phyloP scores from a whole-genome alignment of 2,888 invertebrate genomes.

The Xylota segnis region DNA sequence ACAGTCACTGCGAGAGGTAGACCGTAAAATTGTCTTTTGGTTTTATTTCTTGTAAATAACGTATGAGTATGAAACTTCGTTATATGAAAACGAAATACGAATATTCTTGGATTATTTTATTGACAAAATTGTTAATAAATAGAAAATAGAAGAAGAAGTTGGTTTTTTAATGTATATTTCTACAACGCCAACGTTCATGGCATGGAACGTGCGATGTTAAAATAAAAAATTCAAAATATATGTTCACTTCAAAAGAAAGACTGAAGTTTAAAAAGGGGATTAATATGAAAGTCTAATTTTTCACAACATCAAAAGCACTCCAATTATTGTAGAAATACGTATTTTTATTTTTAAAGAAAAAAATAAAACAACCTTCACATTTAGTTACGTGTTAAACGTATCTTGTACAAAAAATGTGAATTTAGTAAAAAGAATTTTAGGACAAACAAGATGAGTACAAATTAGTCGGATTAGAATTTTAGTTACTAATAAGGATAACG shows the following conservation, averaged over 20 bases:
- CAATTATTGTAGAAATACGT: slow-evolving; percentile 27
- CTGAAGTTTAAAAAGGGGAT: slow-evolving; percentile 27
- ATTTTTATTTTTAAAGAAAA: background rate
- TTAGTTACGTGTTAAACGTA: slow-evolving; percentile 51
- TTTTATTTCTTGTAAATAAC: slow-evolving; percentile 7
- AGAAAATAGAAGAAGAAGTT: background rate
- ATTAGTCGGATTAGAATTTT: slow-evolving; percentile 70
- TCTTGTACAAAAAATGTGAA: slow-evolving; percentile 30
- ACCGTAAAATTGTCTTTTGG: slow-evolving; percentile 50
- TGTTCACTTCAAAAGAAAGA: slow-evolving; percentile 1
- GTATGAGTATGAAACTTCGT: slow-evolving; percentile 13
- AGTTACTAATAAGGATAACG: slow-evolving; percentile 49
- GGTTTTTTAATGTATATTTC: slow-evolving; percentile 10
- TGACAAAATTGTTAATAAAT: slow-evolving; percentile 24
- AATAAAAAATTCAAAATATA: slow-evolving; percentile 9
- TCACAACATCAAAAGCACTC: slow-evolving; percentile 68
- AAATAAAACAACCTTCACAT: slow-evolving; percentile 31
- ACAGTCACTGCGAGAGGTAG: slow-evolving; percentile 45
- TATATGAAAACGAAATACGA: background rate
- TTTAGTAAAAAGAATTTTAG: slow-evolving; percentile 39
- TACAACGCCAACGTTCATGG: slow-evolving; percentile 15
- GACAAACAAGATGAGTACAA: slow-evolving; percentile 20
- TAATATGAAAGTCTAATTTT: slow-evolving; percentile 37
- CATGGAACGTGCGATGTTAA: slow-evolving; percentile 7
- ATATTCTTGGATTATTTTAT: slow-evolving; percentile 6